phyloP scores from a whole-genome alignment of 2,797 vertebrate genomes.

The Crossoptilon crossoptilon region DNA sequence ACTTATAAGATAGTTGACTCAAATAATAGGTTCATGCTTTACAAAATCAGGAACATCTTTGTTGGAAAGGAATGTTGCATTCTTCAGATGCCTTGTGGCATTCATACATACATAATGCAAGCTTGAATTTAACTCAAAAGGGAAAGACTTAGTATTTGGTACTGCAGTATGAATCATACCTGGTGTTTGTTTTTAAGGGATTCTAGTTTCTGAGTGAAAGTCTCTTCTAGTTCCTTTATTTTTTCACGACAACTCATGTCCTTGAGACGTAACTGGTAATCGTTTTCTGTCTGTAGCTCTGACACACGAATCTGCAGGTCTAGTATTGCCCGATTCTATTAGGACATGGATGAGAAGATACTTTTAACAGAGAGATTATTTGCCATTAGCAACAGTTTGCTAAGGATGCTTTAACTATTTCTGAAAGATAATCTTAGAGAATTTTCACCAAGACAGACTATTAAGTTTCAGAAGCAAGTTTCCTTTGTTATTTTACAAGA shows the following conservation, averaged over 20 bases:
- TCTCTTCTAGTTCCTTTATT: conserved; percentile 88
- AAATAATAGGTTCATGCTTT: background rate
- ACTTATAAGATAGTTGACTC: background rate
- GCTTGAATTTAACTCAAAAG: background rate
- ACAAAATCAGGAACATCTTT: background rate
- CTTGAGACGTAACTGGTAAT: conserved; percentile 91
- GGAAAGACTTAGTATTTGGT: conserved; percentile 5
- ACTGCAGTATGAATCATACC: conserved; percentile 78
- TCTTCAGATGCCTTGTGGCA: background rate
- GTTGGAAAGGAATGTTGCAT: background rate
- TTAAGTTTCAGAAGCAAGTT: background rate
- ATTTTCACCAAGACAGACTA: background rate
- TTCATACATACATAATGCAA: background rate
- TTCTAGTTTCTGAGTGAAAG: conserved; percentile 87
- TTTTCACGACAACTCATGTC: conserved; percentile 91
- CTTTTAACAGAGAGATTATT: background rate
- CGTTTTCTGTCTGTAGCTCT: conserved; percentile 91
- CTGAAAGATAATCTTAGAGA: background rate
- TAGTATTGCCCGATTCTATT: conserved; percentile 87
- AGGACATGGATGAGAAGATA: conserved; percentile 18
- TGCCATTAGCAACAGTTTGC: background rate
- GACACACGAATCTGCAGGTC: conserved; percentile 90
- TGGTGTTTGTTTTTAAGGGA: conserved; percentile 86
- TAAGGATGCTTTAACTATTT: background rate
- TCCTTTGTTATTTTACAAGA: background rate